Evolutionary conservation across 2,888 invertebrate genomes (phyloP).

Genomic region (Stenichneumon culpator): DNA sequence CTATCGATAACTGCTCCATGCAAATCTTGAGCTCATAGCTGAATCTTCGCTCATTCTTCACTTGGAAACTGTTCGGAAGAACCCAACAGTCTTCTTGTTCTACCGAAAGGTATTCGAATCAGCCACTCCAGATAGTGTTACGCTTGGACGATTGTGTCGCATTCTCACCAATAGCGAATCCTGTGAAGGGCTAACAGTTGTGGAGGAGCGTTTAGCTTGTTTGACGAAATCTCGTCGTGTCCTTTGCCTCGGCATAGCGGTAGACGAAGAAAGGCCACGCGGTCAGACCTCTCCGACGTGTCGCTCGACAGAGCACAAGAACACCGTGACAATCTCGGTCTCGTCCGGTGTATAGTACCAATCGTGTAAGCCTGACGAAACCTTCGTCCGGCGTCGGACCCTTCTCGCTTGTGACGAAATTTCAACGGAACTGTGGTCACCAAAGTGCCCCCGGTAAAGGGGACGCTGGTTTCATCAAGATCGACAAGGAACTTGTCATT

Average conservation of each 20-base stretch:
- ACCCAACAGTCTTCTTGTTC: background rate
- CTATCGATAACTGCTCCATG: background rate
- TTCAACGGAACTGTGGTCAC: constrained; percentile 52
- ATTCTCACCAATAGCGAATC: constrained; percentile 27
- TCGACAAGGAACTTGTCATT: constrained; percentile 41
- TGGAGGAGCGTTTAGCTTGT: constrained; percentile 40
- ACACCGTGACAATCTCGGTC: constrained; percentile 44
- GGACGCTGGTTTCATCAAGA: constrained; percentile 63
- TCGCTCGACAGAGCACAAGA: constrained; percentile 36
- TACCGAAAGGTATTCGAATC: background rate
- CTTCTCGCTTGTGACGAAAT: constrained; percentile 35
- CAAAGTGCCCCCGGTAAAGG: constrained; percentile 50
- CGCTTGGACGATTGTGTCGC: background rate
- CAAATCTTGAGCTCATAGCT: background rate
- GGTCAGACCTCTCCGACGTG: constrained; percentile 33
- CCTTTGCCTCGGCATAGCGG: constrained; percentile 2
- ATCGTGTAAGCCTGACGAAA: constrained; percentile 19
- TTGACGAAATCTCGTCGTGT: constrained; percentile 18
- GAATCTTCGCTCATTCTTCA: background rate
- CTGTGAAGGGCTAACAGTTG: constrained; percentile 16
- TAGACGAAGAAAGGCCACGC: background rate
- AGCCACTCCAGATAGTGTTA: background rate
- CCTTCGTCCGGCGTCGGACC: constrained; percentile 18
- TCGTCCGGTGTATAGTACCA: constrained; percentile 25
- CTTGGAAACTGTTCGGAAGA: constrained; percentile 4